A percentile compares a stretch with the other conserved stretches of the same genome.
phyloP scores from a whole-genome alignment of 2,113 vertebrate species.

The Saimiri boliviensis region DNA sequence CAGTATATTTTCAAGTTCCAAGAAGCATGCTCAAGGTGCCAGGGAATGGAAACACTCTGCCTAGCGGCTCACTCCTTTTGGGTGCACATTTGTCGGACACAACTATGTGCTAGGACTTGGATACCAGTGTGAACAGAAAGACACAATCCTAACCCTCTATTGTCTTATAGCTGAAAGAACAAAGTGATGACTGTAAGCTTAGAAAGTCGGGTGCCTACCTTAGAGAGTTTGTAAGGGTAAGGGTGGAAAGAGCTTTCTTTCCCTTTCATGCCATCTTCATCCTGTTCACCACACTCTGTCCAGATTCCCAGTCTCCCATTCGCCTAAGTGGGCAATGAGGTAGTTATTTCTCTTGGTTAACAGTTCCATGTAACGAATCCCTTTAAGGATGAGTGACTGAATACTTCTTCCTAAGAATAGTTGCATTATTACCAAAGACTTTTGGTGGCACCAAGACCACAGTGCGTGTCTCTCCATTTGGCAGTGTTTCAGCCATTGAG shows the following conservation, averaged over 20 bases:
- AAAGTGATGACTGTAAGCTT: background rate
- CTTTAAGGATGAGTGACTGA: background rate
- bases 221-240: background rate
- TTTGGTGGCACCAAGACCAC: background rate
- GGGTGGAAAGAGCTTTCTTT: background rate
- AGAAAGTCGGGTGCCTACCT: too few relatives aligned
- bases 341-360: background rate
- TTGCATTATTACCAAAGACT: background rate
- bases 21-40: background rate
- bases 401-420: background rate
- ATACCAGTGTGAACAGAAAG: background rate
- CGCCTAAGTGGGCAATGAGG: background rate
- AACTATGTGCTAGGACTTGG: background rate
- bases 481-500: background rate
- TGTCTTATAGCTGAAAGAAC: background rate
- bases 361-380: background rate
- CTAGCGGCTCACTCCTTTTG: background rate
- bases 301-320: background rate
- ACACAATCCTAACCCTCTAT: background rate
- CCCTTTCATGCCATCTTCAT: background rate
- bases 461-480: background rate
- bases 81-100: background rate
- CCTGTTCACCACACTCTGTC: background rate
- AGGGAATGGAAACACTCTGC: too few relatives aligned
- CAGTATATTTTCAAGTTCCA: background rate